A percentile compares a stretch with the other conserved stretches of the same genome.
phyloP scores from a whole-genome alignment of 2,113 vertebrate genomes.

The Tychaedon coryphoeus region DNA sequence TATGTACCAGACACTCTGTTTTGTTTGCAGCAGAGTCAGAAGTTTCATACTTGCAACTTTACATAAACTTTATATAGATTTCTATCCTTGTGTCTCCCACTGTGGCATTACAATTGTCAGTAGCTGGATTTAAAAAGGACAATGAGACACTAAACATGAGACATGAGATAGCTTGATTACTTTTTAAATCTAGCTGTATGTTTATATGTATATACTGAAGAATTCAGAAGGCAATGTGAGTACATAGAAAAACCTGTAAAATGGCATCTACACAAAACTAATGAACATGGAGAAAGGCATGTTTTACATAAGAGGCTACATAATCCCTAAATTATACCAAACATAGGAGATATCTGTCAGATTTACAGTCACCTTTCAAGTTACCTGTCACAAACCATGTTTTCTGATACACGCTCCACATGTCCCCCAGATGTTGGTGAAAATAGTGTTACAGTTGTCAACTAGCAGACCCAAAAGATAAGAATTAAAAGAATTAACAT shows the following conservation, averaged over 20 bases:
- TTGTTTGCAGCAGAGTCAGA: neutral
- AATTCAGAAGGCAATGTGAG: neutral
- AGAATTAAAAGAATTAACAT: neutral
- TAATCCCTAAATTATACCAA: neutral
- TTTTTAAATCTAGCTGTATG: neutral
- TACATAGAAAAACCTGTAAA: neutral
- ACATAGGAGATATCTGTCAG: neutral
- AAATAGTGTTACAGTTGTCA: neutral
- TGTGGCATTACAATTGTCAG: neutral
- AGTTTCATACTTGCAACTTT: neutral
- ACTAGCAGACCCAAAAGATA: neutral
- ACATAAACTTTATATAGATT: neutral
- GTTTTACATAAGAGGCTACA: neutral
- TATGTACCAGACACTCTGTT: neutral
- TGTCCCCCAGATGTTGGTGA: neutral
- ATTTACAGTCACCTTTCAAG: neutral
- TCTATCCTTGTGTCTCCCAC: neutral
- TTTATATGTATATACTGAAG: neutral
- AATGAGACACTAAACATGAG: neutral
- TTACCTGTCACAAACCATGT: neutral
- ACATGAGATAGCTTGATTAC: neutral
- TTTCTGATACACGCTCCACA: neutral
- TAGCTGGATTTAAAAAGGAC: neutral
- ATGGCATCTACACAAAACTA: neutral
- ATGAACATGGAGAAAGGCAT: neutral